Percentiles rank a stretch among this genome's conserved stretches.
Conservation (phyloP, 1,140 invertebrate species). For the Temnothorax curvispinosus region DNA sequence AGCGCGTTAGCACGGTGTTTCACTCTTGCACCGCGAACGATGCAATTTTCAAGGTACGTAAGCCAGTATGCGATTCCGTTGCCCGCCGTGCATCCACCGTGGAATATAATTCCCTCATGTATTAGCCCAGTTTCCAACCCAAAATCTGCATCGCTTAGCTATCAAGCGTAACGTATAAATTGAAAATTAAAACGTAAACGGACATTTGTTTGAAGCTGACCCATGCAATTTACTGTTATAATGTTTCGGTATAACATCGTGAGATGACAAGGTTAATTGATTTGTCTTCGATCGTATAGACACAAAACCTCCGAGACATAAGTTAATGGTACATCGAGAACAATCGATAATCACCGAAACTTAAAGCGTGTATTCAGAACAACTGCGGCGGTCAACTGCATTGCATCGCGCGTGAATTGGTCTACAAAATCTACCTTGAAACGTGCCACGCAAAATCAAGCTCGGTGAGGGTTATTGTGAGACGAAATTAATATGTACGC, state of each 20-base stretch:
- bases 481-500: constrained; percentile 8
- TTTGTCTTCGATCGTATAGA: constrained; percentile 35
- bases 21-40: constrained; percentile 47
- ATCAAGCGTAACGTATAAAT: constrained; percentile 44
- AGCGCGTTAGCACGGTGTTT: constrained; percentile 47
- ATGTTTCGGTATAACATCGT: neutral
- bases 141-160: constrained; percentile 43
- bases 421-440: constrained; percentile 41
- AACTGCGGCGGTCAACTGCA: neutral
- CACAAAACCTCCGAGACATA: neutral
- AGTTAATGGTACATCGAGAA: neutral
- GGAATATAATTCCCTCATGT: constrained; percentile 45
- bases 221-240: constrained; percentile 2
- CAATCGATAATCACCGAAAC: constrained; percentile 40
- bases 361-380: constrained; percentile 30
- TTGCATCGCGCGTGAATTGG: constrained; percentile 5
- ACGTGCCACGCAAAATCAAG: neutral
- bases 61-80: constrained; percentile 39
- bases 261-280: neutral
- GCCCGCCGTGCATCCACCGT: constrained; percentile 18
- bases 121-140: constrained; percentile 34
- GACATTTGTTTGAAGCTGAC: neutral
- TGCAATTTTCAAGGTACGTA: constrained; percentile 59
- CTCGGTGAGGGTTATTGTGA: constrained; percentile 4
- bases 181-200: constrained; percentile 43